These are phyloP conservation scores for Eupleurogrammus muticus DNA, from an alignment of 2,797 vertebrate species.

Conservation along the genomic window DNA sequence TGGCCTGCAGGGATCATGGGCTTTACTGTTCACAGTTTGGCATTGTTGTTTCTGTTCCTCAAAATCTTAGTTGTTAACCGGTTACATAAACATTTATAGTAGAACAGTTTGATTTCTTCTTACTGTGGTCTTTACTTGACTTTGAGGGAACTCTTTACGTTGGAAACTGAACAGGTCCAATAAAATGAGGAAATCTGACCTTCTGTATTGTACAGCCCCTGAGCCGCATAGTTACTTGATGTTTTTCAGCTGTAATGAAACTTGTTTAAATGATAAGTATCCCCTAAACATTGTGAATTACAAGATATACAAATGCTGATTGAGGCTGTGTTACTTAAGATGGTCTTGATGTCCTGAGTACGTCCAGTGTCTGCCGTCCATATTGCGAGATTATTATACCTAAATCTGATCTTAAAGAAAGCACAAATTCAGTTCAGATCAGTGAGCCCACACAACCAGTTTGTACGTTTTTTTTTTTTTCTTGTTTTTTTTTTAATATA, in stretches of 20 bases:
- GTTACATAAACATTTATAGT: background rate
- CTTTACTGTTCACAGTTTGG: background rate
- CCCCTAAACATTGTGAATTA: background rate
- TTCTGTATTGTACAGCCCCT: no score
- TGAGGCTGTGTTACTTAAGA: background rate
- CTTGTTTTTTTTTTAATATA: constrained; percentile 8
- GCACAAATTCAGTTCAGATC: background rate
- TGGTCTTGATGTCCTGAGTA: background rate
- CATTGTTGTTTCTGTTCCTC: no score
- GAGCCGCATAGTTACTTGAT: no score
- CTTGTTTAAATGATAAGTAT: background rate
- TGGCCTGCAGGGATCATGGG: background rate
- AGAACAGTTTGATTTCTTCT: background rate
- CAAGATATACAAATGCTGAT: background rate
- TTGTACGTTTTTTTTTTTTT: background rate
- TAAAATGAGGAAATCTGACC: background rate
- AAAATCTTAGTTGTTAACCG: no score
- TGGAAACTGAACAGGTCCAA: background rate
- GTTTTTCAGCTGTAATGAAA: background rate
- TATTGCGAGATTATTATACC: no score
- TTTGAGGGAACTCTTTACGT: background rate
- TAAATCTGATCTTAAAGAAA: background rate
- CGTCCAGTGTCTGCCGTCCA: constrained; percentile 33
- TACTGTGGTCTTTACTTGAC: background rate
- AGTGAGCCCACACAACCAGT: background rate